These are phyloP conservation scores for Sepiola atlantica DNA, from an alignment of 2,888 invertebrate species.

Conservation along the genomic window DNA sequence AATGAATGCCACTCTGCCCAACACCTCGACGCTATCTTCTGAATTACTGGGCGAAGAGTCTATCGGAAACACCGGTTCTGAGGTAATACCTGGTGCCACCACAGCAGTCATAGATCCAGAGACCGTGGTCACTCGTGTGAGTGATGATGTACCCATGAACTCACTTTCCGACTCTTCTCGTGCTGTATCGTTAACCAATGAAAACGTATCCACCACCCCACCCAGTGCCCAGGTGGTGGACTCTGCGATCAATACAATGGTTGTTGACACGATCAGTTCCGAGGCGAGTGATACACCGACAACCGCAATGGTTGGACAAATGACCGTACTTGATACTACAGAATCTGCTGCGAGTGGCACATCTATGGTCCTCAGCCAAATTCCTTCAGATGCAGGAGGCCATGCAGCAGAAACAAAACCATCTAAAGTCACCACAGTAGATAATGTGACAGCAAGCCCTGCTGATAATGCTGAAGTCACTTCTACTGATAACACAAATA, in stretches of 20 bases:
- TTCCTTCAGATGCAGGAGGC: background rate
- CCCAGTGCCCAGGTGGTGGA: conserved; percentile 32
- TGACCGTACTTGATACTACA: background rate
- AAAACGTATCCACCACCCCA: background rate
- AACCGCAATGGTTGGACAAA: background rate
- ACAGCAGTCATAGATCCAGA: conserved; percentile 38
- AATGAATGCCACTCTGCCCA: background rate
- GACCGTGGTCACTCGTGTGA: background rate
- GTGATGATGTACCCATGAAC: background rate
- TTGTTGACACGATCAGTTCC: conserved; percentile 23
- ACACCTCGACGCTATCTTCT: background rate
- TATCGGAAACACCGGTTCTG: background rate
- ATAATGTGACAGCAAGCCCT: background rate
- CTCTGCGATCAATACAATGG: background rate
- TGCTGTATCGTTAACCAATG: background rate
- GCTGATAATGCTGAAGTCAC: background rate
- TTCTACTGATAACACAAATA: background rate
- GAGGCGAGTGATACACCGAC: background rate
- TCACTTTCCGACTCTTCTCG: background rate
- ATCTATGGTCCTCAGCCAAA: conserved; percentile 12
- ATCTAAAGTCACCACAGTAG: background rate
- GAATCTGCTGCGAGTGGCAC: background rate
- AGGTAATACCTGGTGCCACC: conserved; percentile 37
- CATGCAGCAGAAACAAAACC: background rate
- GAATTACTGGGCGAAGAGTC: background rate